A percentile compares a stretch with the other conserved stretches of the same genome.
phyloP scores from a whole-genome alignment of 2,888 invertebrate genomes.

The Minunthozetes semirufus region DNA sequence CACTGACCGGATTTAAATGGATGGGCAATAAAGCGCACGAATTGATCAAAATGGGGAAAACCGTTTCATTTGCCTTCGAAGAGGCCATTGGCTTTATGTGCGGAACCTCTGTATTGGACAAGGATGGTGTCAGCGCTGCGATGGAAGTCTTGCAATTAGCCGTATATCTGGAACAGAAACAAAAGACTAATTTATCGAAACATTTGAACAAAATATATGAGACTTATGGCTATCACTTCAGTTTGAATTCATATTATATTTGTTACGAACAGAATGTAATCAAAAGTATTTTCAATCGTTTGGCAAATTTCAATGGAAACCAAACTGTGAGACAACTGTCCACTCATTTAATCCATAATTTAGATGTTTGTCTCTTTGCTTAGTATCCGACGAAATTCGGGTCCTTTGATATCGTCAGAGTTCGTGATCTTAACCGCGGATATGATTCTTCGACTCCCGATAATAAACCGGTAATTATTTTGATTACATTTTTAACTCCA shows the following conservation, averaged over 20 bases:
- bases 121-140: conserved; percentile 91
- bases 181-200: conserved; percentile 51
- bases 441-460: conserved; percentile 65
- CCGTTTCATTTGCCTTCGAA: conserved; percentile 88
- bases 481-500: neutral
- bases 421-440: conserved; percentile 85
- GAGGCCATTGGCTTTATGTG: conserved; percentile 72
- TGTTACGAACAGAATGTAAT: conserved; percentile 67
- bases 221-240: conserved; percentile 81
- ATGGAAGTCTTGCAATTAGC: conserved; percentile 69
- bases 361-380: neutral
- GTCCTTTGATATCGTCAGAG: conserved; percentile 54
- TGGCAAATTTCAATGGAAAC: conserved; percentile 63
- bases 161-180: conserved; percentile 57
- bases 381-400: conserved; percentile 53
- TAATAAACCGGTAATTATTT: conserved; percentile 59
- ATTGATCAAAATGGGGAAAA: conserved; percentile 62
- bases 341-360: neutral
- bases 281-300: conserved; percentile 67
- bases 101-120: conserved; percentile 79
- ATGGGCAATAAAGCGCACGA: conserved; percentile 84
- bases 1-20: conserved; percentile 98
- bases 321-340: conserved; percentile 54
- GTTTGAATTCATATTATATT: conserved; percentile 79
- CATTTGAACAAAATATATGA: conserved; percentile 66